Percentiles rank a stretch among this genome's conserved stretches.
phyloP scores from a whole-genome alignment of 2,888 invertebrate genomes.

The Noctua fimbriata region DNA sequence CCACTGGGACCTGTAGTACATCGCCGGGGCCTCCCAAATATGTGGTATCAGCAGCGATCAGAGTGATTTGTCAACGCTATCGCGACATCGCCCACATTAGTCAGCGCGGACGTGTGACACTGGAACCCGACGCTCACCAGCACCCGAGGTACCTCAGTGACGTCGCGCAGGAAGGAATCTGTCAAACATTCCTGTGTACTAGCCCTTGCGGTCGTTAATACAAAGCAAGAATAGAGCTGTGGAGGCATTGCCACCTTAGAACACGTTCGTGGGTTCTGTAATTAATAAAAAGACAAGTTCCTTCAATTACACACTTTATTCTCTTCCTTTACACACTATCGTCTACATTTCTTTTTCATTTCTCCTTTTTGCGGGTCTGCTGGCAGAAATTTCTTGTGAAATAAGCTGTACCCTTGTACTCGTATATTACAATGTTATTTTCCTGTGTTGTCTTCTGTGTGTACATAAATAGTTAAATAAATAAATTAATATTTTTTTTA shows the following conservation, averaged over 20 bases:
- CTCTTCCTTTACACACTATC: no score
- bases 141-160: background rate
- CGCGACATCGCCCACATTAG: constrained; percentile 56
- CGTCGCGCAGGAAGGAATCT: constrained; percentile 57
- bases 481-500: no score
- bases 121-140: background rate
- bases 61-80: constrained; percentile 64
- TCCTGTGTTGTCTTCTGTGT: no score
- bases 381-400: no score
- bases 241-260: constrained; percentile 1
- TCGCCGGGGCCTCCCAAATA: constrained; percentile 26
- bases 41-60: constrained; percentile 40
- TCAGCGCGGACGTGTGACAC: constrained; percentile 21
- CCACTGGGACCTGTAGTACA: background rate
- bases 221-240: background rate
- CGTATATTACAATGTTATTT: no score
- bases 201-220: constrained; percentile 1
- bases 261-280: background rate
- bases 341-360: no score
- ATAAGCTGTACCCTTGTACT: no score
- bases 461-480: no score
- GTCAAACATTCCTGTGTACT: constrained; percentile 44
- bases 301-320: no score
- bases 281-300: background rate
- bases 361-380: no score